Evolutionary conservation across 1,140 invertebrate species (phyloP).

Genomic region (Microplitis mediator): DNA sequence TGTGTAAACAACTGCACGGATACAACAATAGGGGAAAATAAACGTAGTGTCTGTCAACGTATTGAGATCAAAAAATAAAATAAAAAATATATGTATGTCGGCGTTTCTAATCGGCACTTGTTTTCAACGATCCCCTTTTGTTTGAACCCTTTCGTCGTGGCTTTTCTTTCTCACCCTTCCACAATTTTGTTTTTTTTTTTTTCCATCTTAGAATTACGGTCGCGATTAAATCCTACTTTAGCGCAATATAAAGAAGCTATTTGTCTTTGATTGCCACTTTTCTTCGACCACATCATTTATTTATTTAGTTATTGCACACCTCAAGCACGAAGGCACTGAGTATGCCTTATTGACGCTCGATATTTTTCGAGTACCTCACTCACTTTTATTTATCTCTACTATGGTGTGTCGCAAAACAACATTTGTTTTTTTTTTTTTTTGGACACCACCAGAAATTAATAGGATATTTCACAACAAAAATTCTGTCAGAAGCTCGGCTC

Average conservation of each 20-base stretch:
- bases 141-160: slow-evolving; percentile 44
- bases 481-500: too few relatives aligned
- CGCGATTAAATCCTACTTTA: not conserved
- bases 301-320: too few relatives aligned
- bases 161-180: slow-evolving; percentile 16
- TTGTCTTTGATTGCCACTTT: not conserved
- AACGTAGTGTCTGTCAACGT: slow-evolving; percentile 39
- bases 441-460: too few relatives aligned
- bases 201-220: not conserved
- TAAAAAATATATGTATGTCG: slow-evolving; percentile 21
- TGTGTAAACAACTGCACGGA: slow-evolving; percentile 4
- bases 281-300: too few relatives aligned
- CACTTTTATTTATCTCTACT: too few relatives aligned
- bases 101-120: slow-evolving; percentile 58
- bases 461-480: too few relatives aligned
- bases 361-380: too few relatives aligned
- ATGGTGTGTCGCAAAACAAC: too few relatives aligned
- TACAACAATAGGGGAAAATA: slow-evolving; percentile 20
- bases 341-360: too few relatives aligned
- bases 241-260: not conserved
- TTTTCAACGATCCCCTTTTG: slow-evolving; percentile 57
- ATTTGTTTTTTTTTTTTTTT: too few relatives aligned
- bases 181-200: not conserved
- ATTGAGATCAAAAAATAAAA: slow-evolving; percentile 33
- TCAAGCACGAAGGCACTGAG: too few relatives aligned